Percentiles rank a stretch among this genome's conserved stretches.
Evolutionary conservation across 2,113 vertebrate genomes (phyloP).

Genomic region (Peromyscus maniculatus): DNA sequence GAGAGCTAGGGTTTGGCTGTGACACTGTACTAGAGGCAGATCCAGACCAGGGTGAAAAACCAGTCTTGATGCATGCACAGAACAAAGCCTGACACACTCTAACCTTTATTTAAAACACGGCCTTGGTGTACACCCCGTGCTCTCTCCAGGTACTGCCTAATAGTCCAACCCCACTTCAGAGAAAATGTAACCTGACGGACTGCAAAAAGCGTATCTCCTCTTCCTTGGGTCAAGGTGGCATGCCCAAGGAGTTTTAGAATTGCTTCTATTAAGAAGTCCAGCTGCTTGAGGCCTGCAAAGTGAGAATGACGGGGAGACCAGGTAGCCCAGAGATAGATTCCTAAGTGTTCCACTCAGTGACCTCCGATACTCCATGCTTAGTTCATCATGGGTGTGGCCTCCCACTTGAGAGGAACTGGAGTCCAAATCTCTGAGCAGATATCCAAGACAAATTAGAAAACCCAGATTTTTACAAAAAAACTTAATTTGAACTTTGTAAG

Average conservation of each 20-base stretch:
- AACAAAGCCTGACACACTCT: neutral
- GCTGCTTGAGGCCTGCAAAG: neutral
- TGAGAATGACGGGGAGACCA: neutral
- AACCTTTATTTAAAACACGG: neutral
- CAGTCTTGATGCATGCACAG: neutral
- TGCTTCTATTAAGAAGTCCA: neutral
- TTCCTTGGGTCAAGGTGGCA: neutral
- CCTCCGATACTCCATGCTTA: neutral
- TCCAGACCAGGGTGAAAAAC: neutral
- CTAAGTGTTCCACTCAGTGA: neutral
- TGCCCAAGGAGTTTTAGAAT: neutral
- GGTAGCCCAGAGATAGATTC: neutral
- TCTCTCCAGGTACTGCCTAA: neutral
- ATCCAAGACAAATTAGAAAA: neutral
- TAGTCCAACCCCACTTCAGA: neutral
- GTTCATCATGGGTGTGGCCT: neutral
- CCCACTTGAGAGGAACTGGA: neutral
- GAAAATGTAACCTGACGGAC: neutral
- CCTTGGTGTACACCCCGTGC: too few relatives aligned
- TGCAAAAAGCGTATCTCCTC: neutral
- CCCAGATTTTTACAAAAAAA: neutral
- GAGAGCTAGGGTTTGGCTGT: neutral
- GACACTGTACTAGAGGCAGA: neutral
- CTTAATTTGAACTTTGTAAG: neutral
- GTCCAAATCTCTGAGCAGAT: neutral